Base-by-base conservation (phyloP, 2,113 vertebrate species). In the Cnemophilus loriae region DNA sequence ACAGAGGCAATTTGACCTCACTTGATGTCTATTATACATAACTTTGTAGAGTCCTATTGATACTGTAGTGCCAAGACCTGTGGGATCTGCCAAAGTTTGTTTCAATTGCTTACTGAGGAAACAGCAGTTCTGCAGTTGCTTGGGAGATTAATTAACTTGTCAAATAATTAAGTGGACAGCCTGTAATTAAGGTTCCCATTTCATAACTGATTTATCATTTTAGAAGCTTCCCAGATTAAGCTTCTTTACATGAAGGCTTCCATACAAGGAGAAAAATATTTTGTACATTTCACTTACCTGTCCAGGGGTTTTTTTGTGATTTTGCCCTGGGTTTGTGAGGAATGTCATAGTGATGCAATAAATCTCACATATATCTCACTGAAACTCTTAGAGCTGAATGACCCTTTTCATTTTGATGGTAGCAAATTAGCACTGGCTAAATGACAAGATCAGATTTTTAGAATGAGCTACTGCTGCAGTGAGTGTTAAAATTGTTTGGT, bases 121-220 rank as follows among this genome's bases (percentile, higher is more conserved):
- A 95, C 18, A 74, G 44, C 94, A 97, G 91, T 61, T 90, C 95
- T 84, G 65, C 94, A 88, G 95, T 93, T 97, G 91, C 97, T 97
- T 91, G 77, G 93, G 96, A 97, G 97, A 98, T 98, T 98, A 98
- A 98, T 98, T 98, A 98, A 97, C 97, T 98, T 97, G 97, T 98
- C 98, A 98, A 97, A 97, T 96, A 97, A 98, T 98, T 98, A 98
- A 97, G 95, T 92, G 97, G 98, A 96, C 96, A 97, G 96, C 74
- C 92, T 95, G 91, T 96, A 97, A 97, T 96, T 75, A 92, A 95
- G 75, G 92, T 95, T 98, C 92, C 91, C 70, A 86, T 97, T 97
- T 97, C 96, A 97, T 97, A 98, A 98, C 96, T 96, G 94, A 98
- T 98, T 98, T 97, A 97, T 98, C 96, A 96, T 92, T 97, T 96